Evolutionary conservation across 2,797 vertebrate species (phyloP), one percentile per base, ranked within the genome.

Genomic region (Liasis olivaceus): DNA sequence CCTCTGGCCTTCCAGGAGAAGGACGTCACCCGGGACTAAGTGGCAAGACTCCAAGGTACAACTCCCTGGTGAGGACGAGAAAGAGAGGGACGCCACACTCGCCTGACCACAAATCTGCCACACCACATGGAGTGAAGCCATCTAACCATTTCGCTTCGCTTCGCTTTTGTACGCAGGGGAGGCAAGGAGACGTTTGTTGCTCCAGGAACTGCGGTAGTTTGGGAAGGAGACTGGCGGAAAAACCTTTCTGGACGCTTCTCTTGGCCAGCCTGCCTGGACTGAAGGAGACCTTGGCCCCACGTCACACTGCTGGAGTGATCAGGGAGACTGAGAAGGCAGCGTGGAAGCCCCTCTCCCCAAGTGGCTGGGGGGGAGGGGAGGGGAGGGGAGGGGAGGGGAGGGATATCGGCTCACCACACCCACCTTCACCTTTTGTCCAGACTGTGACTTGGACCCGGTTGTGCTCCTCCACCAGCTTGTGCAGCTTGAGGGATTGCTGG

Each of bases 401-500:
- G 22, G 8, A 4, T 56, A 54, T 22, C 3, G 3, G 8, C 0
- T 7, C 56, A 4, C 12, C 2, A 13, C 12, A 88, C 85, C 95
- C 91, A 97, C 97, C 97, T 96, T 96, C 92, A 0, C 85, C 93
- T 90, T 95, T 97, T 0, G 13, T 90, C 1, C 60, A 90, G 84
- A 95, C 88, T 0, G 72, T 95, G 62, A 98, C 97, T 87, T 94
- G 94, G 89, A 97, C 95, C 94, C 94, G 95, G 90, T 97, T 97
- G 77, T 96, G 95, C 24, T 96, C 94, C 60, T 97, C 95, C 89
- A 96, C 47, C 0, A 97, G 96, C 42, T 94, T 63, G 13, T 97
- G 96, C 91, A 96, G 94, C 87, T 95, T 97, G n/a, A 96, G 62
- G 0, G 96, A 96, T 95, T 98, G 97, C 97, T 97, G 91, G 31